Evolutionary conservation across 2,888 invertebrate species (phyloP), one percentile per base, ranked within the genome.

Genomic region (Gastracanthus pulcherrimus): DNA sequence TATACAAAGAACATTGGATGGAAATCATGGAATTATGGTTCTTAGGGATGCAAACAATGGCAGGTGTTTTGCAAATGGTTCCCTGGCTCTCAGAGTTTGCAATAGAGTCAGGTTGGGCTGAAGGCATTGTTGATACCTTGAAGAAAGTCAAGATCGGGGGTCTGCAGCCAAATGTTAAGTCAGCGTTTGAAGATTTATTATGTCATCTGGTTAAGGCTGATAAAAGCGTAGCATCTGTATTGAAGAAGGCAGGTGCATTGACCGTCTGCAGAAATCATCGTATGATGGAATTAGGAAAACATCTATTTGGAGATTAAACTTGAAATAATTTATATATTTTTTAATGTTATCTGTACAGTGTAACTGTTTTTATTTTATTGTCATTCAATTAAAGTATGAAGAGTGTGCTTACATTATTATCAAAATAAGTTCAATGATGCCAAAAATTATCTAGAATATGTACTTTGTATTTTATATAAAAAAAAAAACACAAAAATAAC

Each of bases 11-110:
- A 89, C 94, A 95, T 87, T 98, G 98, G 98, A 95, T 95, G 93
- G 97, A 98, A 90, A 94, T 98, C 81, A 96, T 96, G 90, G 98
- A 98, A 89, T 92, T 98, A 16, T 98, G 98, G 98, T 98, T 97
- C 91, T 93, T 98, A 82, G 98, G 98, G 29, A 97, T 98, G 97
- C 98, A 98, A 91, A 97, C 98, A 1, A 95, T 98, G 94, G 95
- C 97, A 88, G 95, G 95, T 41, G 95, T 97, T 0, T 92, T 98
- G 55, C 94, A 96, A 23, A 94, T 95, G 82, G 94, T 97, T 82
- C 97, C 97, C 3, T 97, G 97, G 97, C 95, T 97, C 83, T 96
- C 97, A 0, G 97, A 97, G 88, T 97, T 97, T 92, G 96, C 97
- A 4, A 95, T 98, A 82, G 98, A 98, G 88, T 97, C 97, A 89